phyloP scores from a whole-genome alignment of 2,113 vertebrate genomes.

The Muntiacus muntjak region DNA sequence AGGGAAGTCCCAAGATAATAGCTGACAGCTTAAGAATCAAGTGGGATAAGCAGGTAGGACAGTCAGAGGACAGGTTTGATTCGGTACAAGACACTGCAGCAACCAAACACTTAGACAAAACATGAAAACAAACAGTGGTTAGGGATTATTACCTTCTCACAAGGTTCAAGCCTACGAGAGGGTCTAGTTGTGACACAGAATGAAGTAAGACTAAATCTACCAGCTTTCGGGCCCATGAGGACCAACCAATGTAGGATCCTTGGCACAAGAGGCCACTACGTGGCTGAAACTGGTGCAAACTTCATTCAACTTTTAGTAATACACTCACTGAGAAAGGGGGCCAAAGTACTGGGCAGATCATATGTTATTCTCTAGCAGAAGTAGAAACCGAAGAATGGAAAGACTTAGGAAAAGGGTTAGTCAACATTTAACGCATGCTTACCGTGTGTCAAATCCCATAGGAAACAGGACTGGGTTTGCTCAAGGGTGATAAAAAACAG shows the following conservation, averaged over 20 bases:
- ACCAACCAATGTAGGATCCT: not conserved
- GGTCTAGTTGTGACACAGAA: not conserved
- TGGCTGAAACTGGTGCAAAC: not conserved
- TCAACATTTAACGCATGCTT: not conserved
- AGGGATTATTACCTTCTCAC: not conserved
- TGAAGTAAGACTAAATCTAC: not conserved
- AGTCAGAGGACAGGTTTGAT: not conserved
- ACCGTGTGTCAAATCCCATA: not conserved
- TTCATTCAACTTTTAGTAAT: conserved; percentile 13
- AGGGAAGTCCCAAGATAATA: not conserved
- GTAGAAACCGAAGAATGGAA: not conserved
- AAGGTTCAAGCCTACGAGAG: not conserved
- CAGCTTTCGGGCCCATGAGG: not conserved
- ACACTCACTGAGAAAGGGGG: not conserved
- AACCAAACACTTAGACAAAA: not conserved
- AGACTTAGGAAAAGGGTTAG: not conserved
- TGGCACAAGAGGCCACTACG: not conserved
- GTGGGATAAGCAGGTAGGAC: not conserved
- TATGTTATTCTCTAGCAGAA: not conserved
- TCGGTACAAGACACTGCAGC: not conserved
- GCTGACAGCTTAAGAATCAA: not conserved
- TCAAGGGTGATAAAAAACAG: conserved; percentile 29
- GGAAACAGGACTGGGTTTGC: not conserved
- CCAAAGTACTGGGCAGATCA: not conserved
- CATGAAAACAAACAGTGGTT: not conserved